phyloP scores from a whole-genome alignment of 2,797 vertebrate species.

The Chloroceryle amazona region DNA sequence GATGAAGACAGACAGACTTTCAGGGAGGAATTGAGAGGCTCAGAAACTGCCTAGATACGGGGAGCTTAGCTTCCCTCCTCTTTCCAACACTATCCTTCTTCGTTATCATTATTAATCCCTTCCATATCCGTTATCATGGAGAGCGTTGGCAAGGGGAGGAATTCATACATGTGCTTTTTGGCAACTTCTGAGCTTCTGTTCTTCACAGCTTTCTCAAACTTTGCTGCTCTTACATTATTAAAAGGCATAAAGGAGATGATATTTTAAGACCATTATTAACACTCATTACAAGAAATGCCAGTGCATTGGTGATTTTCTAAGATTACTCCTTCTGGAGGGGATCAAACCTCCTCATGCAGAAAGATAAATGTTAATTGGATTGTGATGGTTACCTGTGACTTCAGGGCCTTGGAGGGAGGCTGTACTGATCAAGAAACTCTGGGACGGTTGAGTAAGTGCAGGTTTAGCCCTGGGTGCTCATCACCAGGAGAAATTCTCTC shows the following conservation, averaged over 20 bases:
- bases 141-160: background rate
- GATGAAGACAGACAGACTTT: background rate
- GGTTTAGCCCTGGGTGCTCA: background rate
- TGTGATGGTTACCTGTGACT: background rate
- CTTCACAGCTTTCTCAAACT: background rate
- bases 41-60: background rate
- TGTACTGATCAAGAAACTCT: background rate
- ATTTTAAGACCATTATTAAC: background rate
- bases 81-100: background rate
- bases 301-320: background rate
- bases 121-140: background rate
- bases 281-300: background rate
- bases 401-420: background rate
- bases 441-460: background rate
- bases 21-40: background rate
- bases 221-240: background rate
- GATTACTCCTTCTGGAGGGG: background rate
- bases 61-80: background rate
- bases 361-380: background rate
- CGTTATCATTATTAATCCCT: background rate
- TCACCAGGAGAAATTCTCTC: background rate
- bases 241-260: background rate
- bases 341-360: background rate
- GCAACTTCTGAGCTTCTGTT: background rate
- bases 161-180: background rate